A percentile compares a stretch with the other conserved stretches of the same genome.
phyloP scores from a whole-genome alignment of 2,113 vertebrate genomes.

The Athene cunicularia region DNA sequence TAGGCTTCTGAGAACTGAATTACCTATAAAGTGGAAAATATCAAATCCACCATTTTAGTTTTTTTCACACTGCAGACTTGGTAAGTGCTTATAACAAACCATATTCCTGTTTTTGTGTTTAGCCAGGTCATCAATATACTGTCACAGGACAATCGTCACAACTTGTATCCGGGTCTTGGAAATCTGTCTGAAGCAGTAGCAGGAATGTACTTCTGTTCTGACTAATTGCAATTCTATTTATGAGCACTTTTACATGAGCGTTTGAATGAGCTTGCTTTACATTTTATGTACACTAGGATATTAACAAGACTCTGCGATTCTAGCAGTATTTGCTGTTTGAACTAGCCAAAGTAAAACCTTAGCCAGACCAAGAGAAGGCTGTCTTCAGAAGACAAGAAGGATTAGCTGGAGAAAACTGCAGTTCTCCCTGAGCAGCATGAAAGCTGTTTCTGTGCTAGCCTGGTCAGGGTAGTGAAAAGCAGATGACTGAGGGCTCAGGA shows the following conservation, averaged over 20 bases:
- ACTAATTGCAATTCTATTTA: neutral
- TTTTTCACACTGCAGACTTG: conserved; percentile 47
- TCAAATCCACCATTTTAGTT: conserved; percentile 48
- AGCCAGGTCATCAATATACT: neutral
- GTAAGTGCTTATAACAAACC: conserved; percentile 70
- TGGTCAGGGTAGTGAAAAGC: neutral
- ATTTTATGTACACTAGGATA: neutral
- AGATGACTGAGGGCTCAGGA: conserved; percentile 19
- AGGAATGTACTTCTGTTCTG: neutral
- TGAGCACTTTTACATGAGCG: neutral
- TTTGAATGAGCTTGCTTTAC: neutral
- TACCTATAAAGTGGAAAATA: conserved; percentile 74
- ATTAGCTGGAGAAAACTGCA: neutral
- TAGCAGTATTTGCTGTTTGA: fast-evolving
- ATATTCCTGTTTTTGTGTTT: neutral
- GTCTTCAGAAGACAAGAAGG: neutral
- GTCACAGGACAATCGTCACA: neutral
- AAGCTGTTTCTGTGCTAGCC: neutral
- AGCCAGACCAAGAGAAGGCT: neutral
- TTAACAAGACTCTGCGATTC: neutral
- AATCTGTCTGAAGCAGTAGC: neutral
- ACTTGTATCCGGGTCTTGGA: neutral
- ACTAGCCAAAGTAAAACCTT: neutral
- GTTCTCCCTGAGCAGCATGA: conserved; percentile 5
- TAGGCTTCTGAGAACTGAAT: conserved; percentile 70